Evolutionary conservation across 2,888 invertebrate genomes (phyloP), one percentile per base, ranked within the genome.

Genomic region (Epinotia demarniana): DNA sequence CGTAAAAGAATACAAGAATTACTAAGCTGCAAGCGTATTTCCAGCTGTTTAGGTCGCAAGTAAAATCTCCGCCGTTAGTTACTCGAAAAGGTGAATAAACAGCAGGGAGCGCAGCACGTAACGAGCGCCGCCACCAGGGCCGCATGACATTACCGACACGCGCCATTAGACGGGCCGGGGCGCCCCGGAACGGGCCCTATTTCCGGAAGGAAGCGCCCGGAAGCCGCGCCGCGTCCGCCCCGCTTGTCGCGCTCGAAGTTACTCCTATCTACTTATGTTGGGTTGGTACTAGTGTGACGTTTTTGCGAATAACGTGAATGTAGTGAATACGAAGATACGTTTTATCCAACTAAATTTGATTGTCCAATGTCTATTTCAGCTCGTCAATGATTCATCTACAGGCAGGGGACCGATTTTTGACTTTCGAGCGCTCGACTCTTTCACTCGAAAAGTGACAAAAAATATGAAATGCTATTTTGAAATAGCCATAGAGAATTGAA

Each of bases 161-260:
- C 84, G 85, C 84, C 85, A 85, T 86, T 85, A 86, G 87, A 81
- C 81, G 74, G 74, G 77, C 77, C 80, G 79, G 80, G 82, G 82
- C 80, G 82, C 82, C 79, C 87, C 90, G 92, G 91, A 92, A 91
- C 89, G 91, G 91, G 91, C 91, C 92, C 93, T 92, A 93, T 93
- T 93, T 93, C 93, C 93, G 92, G 86, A 87, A 89, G 92, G 93
- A 93, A 92, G 90, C 87, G 85, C 85, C 89, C 89, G 92, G 92
- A 91, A 89, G 91, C 90, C 87, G 83, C 87, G 85, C 88, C 89
- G 86, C 89, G 87, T 87, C 89, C 90, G 89, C 88, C 85, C 82
- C 83, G 85, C 84, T 84, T 79, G 86, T 84, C 86, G 83, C 86
- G 82, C 82, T 81, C 81, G 79, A 80, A 67, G 27, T 83, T 82